A percentile compares a stretch with the other conserved stretches of the same genome.
Evolutionary conservation across 2,888 invertebrate species (phyloP).

Genomic region (Microplitis deprimator): DNA sequence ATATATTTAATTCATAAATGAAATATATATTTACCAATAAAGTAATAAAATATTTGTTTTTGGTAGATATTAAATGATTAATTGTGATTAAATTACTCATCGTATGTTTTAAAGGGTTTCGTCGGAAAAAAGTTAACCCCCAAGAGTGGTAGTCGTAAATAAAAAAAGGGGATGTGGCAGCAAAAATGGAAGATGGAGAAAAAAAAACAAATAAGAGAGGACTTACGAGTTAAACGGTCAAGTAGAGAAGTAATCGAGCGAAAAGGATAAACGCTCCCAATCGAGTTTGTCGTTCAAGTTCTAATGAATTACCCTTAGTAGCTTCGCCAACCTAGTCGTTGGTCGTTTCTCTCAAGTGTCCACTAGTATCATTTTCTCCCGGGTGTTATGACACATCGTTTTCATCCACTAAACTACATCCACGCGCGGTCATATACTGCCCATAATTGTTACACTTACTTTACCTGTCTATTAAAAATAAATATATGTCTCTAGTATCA

Average conservation of each 20-base stretch:
- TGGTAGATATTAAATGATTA: not conserved
- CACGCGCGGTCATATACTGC: not conserved
- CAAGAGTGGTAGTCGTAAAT: not conserved
- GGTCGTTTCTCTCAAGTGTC: constrained; percentile 7
- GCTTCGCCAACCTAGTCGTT: constrained; percentile 8
- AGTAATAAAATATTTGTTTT: not conserved
- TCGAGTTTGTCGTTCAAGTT: constrained; percentile 36
- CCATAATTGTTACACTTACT: not conserved
- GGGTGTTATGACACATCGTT: constrained; percentile 21
- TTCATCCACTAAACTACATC: not conserved
- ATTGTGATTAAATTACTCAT: not conserved
- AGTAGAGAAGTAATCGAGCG: constrained; percentile 51
- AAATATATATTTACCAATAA: not conserved
- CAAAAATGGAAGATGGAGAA: constrained; percentile 7
- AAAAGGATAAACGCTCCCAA: constrained; percentile 48
- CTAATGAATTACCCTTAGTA: constrained; percentile 41
- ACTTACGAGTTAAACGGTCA: constrained; percentile 45
- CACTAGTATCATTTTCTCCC: not conserved
- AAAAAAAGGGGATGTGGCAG: not conserved
- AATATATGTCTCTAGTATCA: too few species aligned
- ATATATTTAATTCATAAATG: not conserved
- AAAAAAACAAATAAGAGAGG: constrained; percentile 12
- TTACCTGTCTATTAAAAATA: not conserved
- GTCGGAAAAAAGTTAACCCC: not conserved
- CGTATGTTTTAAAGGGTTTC: not conserved